Conservation (phyloP, 2,113 vertebrate genomes). For the Ictidomys tridecemlineatus region DNA sequence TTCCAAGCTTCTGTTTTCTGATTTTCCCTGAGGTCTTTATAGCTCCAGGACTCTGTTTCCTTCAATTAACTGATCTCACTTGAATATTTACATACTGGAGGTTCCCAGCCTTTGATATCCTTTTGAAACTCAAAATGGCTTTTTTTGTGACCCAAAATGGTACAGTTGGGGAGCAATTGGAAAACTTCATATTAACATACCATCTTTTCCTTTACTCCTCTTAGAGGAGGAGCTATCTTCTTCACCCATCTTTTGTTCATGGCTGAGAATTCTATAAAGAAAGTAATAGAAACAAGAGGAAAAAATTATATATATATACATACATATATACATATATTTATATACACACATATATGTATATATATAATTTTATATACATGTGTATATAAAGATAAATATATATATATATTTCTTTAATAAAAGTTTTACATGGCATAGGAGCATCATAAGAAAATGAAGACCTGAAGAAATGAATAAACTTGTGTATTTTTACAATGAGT, state of each 20-base stretch:
- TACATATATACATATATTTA: no score
- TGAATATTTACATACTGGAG: neutral
- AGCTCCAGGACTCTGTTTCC: neutral
- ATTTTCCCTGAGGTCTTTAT: neutral
- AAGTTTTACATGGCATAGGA: neutral
- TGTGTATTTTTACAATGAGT: neutral
- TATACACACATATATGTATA: no score
- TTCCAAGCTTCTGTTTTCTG: neutral
- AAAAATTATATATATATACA: no score
- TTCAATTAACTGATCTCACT: neutral
- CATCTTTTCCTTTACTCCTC: neutral
- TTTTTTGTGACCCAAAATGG: no score
- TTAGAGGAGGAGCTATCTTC: no score
- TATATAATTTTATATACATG: no score
- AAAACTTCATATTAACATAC: neutral
- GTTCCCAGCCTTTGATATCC: neutral
- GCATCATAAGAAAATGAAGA: neutral
- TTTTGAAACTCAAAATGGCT: neutral
- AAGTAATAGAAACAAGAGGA: no score
- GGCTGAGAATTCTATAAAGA: neutral
- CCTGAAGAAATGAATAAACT: neutral
- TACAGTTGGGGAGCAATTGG: neutral
- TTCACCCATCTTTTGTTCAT: neutral
- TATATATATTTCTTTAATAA: neutral
- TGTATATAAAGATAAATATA: no score